Percentiles rank a stretch among this genome's conserved stretches.
These are phyloP conservation scores for Nothocercus nigrocapillus DNA, from an alignment of 2,113 vertebrate species.

Conservation along the genomic window DNA sequence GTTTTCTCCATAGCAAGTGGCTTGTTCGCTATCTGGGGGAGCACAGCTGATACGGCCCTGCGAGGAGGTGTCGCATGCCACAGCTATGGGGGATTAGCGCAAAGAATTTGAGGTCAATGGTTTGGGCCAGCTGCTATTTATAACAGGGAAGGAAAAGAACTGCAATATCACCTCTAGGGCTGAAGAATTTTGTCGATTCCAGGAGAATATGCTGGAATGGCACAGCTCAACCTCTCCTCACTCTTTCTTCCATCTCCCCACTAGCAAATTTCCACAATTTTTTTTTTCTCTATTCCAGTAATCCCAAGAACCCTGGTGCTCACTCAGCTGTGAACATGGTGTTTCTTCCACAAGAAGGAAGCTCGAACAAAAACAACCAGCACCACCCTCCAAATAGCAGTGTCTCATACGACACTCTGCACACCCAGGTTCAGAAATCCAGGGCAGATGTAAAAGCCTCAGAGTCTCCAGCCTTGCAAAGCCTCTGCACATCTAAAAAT, in stretches of 20 bases:
- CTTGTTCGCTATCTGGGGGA: conserved; percentile 43
- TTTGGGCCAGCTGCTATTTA: conserved; percentile 75
- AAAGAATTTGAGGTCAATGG: conserved; percentile 75
- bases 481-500: neutral
- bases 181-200: neutral
- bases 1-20: neutral
- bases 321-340: neutral
- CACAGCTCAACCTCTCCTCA: neutral
- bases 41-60: conserved; percentile 61
- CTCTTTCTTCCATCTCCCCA: neutral
- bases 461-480: neutral
- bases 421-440: neutral
- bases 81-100: conserved; percentile 31
- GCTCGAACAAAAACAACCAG: neutral
- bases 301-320: rapidly evolving
- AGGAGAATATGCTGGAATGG: neutral
- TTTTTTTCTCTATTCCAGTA: neutral
- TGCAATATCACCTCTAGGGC: neutral
- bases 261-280: neutral
- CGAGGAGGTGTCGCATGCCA: conserved; percentile 61
- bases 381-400: neutral
- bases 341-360: neutral
- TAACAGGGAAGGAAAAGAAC: conserved; percentile 45
- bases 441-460: neutral
- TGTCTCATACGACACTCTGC: rapidly evolving